Base-by-base conservation (phyloP, 2,888 invertebrate genomes). In the Operophtera brumata region DNA sequence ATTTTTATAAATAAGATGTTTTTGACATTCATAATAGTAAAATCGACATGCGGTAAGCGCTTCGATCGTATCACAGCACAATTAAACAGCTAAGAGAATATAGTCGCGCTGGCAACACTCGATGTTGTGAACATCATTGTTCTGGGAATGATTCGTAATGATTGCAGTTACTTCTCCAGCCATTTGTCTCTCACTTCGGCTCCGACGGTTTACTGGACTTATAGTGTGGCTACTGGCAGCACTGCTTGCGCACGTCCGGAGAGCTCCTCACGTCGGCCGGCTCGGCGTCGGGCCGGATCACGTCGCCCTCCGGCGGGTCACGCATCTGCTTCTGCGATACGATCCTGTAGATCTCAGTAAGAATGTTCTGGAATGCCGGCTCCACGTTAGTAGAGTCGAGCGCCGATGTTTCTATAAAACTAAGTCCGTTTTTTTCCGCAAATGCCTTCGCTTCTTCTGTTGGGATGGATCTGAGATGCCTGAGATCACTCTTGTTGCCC, bases 351-450 rank as follows among this genome's bases (percentile, higher is more conserved):
- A 99, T 99, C 93, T 98, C 98, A 92, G 99, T 99, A 90, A 99
- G 94, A 92, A 99, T 99, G 91, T 99, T 99, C 92, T 99, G 99
- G 94, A 99, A 99, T 91, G 99, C 99, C 76, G 97, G 96, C 92
- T 99, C 99, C 78, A 99, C 99, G 90, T 99, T 99, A 73, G 99
- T 99, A 67, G 99, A 99, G 92, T 99, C 99, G 84, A 99, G 93
- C 71, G 99, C 99, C 71, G 99, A 99, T 64, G 99, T 99, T 93
- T 99, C 99, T 84, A 99, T 99, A 92, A 99, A 99, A 81, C 97
- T 97, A 79, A 99, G 93, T 73, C 96, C 96, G 89, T 99, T 97
- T 81, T 93, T 94, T 91, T 99, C 99, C 78, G 99, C 99, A 91
- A 99, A 99, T 45, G 96, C 94, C 91, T 96, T 97, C 68, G 99